Percentiles rank a stretch among this genome's conserved stretches.
These are phyloP conservation scores for Crocidura indochinensis DNA, from an alignment of 2,797 vertebrate genomes.

Conservation along the genomic window DNA sequence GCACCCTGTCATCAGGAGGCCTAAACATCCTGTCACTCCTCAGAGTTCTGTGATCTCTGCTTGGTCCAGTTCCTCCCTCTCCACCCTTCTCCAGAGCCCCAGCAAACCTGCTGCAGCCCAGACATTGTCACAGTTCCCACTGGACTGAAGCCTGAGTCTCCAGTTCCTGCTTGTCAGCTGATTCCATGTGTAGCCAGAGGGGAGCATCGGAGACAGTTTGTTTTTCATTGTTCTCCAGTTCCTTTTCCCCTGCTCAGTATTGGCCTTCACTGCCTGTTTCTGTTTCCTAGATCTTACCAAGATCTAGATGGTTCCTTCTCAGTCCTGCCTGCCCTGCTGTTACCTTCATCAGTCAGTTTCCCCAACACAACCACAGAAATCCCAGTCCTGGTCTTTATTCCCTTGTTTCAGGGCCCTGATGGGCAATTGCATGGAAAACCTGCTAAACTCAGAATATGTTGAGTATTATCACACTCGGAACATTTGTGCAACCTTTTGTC, in stretches of 20 bases:
- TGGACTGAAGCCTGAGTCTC: constrained; percentile 7
- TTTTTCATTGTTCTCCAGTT: constrained; percentile 7
- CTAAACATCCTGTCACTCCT: neutral
- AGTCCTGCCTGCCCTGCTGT: neutral
- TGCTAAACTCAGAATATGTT: neutral
- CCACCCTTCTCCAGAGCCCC: neutral
- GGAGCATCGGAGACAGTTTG: constrained; percentile 13
- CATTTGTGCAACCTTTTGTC: neutral
- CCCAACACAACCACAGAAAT: neutral
- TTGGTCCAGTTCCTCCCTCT: neutral
- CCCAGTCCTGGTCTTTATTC: constrained; percentile 19
- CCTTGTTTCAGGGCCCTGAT: neutral
- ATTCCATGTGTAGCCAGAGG: neutral
- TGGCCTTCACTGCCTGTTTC: constrained; percentile 46
- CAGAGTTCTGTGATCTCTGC: no score
- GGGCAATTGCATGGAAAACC: neutral
- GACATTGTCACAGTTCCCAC: neutral
- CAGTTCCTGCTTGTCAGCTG: neutral
- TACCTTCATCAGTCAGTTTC: neutral
- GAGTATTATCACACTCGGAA: neutral
- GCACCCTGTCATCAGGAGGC: neutral
- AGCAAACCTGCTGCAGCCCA: neutral
- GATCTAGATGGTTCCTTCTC: neutral
- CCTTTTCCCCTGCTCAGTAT: constrained; percentile 23
- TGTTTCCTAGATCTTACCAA: neutral